A percentile compares a stretch with the other conserved stretches of the same genome.
phyloP scores from a whole-genome alignment of 2,113 vertebrate species.

The Megaleporinus macrocephalus region DNA sequence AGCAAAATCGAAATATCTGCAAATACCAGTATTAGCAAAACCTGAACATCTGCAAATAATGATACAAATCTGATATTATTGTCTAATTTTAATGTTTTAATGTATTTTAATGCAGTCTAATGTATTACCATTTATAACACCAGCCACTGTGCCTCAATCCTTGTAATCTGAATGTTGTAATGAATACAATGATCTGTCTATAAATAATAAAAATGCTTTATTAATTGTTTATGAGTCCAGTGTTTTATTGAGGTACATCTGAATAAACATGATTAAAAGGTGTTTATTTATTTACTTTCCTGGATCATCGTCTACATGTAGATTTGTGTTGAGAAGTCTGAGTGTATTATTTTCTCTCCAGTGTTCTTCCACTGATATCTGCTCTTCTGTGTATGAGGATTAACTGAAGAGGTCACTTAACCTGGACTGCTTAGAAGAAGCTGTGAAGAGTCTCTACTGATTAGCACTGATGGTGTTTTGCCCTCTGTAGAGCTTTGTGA shows the following conservation, averaged over 20 bases:
- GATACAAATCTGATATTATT: no score
- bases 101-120: no score
- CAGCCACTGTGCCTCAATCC: no score
- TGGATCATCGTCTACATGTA: not conserved
- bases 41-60: no score
- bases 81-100: no score
- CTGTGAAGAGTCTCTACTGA: not conserved
- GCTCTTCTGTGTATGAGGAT: conserved; percentile 1
- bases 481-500: not conserved
- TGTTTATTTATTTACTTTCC: not conserved
- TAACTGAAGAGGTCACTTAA: conserved; percentile 1
- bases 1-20: no score
- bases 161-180: no score
- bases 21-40: no score
- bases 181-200: no score
- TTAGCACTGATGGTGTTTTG: not conserved
- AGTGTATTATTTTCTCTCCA: not conserved
- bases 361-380: not conserved
- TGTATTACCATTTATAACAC: no score
- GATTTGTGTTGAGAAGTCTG: not conserved
- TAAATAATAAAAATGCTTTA: no score
- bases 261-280: not conserved
- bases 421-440: not conserved
- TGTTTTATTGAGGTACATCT: not conserved
- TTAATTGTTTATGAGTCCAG: not conserved